phyloP scores from a whole-genome alignment of 2,888 invertebrate genomes.

The Amphiduros pacificus region DNA sequence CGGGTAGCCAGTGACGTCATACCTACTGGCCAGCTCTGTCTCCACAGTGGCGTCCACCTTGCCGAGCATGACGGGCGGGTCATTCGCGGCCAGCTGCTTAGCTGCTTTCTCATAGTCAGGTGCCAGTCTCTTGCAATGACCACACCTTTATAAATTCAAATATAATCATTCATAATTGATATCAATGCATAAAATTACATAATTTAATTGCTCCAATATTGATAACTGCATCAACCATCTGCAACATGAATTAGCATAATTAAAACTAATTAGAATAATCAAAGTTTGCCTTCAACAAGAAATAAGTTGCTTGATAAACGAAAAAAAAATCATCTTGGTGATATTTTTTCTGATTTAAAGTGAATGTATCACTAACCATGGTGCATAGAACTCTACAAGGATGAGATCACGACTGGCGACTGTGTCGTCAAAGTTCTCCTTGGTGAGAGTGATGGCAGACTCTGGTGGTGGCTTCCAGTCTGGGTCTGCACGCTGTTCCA shows the following conservation, averaged over 20 bases:
- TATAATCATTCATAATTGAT: not conserved
- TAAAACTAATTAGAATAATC: too few species aligned
- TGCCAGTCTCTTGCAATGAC: slow-evolving; percentile 63
- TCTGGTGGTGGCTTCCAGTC: slow-evolving; percentile 65
- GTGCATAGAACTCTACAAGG: slow-evolving; percentile 67
- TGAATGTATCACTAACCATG: slow-evolving; percentile 59
- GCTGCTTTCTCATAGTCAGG: slow-evolving; percentile 65
- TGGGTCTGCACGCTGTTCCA: slow-evolving; percentile 62
- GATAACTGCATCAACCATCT: too few species aligned
- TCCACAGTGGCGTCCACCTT: slow-evolving; percentile 63
- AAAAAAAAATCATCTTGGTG: not conserved
- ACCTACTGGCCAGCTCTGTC: slow-evolving; percentile 60
- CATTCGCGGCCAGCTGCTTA: slow-evolving; percentile 50
- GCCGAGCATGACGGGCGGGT: slow-evolving; percentile 61
- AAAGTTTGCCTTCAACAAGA: too few species aligned
- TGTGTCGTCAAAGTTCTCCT: slow-evolving; percentile 56
- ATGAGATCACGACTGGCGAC: slow-evolving; percentile 61
- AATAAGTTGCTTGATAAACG: not conserved
- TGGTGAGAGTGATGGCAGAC: slow-evolving; percentile 61
- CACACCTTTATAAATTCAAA: slow-evolving; percentile 57
- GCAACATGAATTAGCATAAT: too few species aligned
- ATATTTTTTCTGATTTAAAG: not conserved
- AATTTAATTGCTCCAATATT: too few species aligned
- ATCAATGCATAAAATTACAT: too few species aligned
- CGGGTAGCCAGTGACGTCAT: slow-evolving; percentile 63